phyloP scores from a whole-genome alignment of 37 sponge, comb jelly and placozoan species.

The Theonella swinhoei region DNA sequence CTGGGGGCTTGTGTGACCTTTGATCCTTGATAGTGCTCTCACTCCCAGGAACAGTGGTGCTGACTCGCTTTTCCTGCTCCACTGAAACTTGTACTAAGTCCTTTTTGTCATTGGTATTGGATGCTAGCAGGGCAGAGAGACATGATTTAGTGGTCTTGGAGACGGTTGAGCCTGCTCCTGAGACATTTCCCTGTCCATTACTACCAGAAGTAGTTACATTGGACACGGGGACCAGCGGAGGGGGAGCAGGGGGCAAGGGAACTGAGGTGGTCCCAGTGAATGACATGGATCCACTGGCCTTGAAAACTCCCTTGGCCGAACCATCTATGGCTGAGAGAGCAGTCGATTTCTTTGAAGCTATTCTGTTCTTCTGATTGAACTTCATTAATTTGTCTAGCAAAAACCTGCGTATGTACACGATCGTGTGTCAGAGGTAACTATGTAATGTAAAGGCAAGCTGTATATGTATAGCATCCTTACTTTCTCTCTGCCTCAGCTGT shows the following conservation, averaged over 20 bases:
- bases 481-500: slow-evolving; percentile 33
- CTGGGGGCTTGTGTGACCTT: not conserved
- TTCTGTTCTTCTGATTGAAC: slow-evolving; percentile 35
- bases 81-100: too few species aligned
- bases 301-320: not conserved
- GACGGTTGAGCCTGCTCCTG: too few species aligned
- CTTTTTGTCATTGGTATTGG: too few species aligned
- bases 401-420: slow-evolving; percentile 20
- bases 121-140: too few species aligned
- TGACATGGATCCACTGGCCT: not conserved
- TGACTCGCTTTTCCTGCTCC: too few species aligned
- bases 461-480: slow-evolving; percentile 22
- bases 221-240: not conserved
- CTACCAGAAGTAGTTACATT: not conserved
- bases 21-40: not conserved
- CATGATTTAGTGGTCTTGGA: too few species aligned
- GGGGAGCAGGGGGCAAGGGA: too few species aligned
- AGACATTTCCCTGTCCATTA: too few species aligned
- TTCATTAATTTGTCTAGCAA: slow-evolving; percentile 33
- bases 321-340: not conserved
- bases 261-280: not conserved
- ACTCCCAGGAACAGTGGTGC: not conserved
- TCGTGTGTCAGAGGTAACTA: not conserved
- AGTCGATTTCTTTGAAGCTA: not conserved
- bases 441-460: not conserved